Evolutionary conservation across 2,113 vertebrate species (phyloP).

Genomic region (human (Homo sapiens)): GRCh38 chr1:209206001-209206500

Average conservation of each 20-base stretch:
- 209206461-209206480: not conserved
- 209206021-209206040: not conserved
- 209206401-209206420: fast-evolving
- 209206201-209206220: not conserved
- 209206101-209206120: not conserved
- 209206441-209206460: not conserved
- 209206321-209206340: not conserved
- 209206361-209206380: not conserved
- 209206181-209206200: not conserved
- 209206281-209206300: not conserved
- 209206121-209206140: fast-evolving
- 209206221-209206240: not conserved
- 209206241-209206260: not conserved
- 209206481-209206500: not conserved
- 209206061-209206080: fast-evolving
- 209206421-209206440: fast-evolving
- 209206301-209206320: fast-evolving
- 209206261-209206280: not conserved
- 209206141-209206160: not conserved
- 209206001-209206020: too few species aligned
- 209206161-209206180: not conserved
- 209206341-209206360: fast-evolving
- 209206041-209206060: fast-evolving
- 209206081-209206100: not conserved
- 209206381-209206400: fast-evolving